phyloP scores from a whole-genome alignment of 2,113 vertebrate species.

The Platysteira castanea region DNA sequence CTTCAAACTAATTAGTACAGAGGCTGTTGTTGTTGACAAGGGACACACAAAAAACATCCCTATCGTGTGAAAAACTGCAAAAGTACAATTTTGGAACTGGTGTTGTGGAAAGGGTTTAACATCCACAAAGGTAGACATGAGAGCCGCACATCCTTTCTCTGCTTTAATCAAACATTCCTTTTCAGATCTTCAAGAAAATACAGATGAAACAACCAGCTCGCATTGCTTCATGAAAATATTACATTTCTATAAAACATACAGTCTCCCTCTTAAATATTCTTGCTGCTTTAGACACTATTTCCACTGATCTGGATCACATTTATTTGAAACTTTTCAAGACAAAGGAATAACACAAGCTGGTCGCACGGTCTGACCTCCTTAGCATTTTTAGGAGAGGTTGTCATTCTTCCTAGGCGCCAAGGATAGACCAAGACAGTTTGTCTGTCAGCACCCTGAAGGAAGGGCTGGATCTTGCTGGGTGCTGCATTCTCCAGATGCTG shows the following conservation, averaged over 20 bases:
- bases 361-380: accelerated
- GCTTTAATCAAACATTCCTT: neutral
- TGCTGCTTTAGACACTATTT: neutral
- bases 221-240: neutral
- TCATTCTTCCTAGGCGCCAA: neutral
- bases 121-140: neutral
- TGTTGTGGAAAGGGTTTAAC: neutral
- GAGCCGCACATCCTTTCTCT: neutral
- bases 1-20: neutral
- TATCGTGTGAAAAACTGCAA: neutral
- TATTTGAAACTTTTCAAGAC: neutral
- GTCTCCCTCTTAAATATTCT: neutral
- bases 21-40: neutral
- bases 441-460: neutral
- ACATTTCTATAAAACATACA: neutral
- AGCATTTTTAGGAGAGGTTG: neutral
- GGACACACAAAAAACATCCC: neutral
- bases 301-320: neutral
- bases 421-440: neutral
- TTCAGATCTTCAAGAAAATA: neutral
- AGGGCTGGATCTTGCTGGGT: neutral
- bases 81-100: neutral
- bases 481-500: neutral
- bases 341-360: neutral
- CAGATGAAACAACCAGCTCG: neutral